A percentile compares a stretch with the other conserved stretches of the same genome.
These are phyloP conservation scores for Rhynchopsitta pachyrhyncha DNA, from an alignment of 2,113 vertebrate genomes.

Conservation along the genomic window DNA sequence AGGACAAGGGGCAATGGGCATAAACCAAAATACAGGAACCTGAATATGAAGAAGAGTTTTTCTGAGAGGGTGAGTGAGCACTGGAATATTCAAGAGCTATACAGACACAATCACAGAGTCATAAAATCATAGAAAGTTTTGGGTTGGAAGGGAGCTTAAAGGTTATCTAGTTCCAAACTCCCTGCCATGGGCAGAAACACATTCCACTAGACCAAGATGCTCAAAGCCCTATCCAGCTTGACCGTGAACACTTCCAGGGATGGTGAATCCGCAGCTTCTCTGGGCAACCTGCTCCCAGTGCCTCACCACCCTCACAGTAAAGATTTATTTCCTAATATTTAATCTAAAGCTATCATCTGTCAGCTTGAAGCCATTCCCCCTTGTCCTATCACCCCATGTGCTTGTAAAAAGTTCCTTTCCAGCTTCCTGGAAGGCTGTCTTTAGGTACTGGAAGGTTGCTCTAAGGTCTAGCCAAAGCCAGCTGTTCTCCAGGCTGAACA, in stretches of 20 bases:
- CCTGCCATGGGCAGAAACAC: background rate
- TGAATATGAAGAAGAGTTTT: background rate
- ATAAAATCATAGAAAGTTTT: background rate
- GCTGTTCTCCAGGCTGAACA: too few relatives aligned
- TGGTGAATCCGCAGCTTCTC: background rate
- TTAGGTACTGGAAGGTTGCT: too few relatives aligned
- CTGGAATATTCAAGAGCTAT: background rate
- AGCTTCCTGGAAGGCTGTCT: background rate
- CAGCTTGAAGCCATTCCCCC: background rate
- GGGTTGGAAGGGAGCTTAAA: background rate
- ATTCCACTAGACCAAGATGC: background rate
- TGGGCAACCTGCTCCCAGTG: background rate
- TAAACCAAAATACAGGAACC: background rate
- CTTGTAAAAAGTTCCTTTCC: background rate
- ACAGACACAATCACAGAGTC: background rate
- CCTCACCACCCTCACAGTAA: background rate
- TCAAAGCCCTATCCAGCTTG: background rate
- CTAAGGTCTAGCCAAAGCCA: too few relatives aligned
- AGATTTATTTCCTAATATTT: background rate
- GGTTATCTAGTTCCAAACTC: background rate
- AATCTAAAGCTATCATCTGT: background rate
- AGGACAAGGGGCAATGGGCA: background rate
- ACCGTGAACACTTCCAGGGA: background rate
- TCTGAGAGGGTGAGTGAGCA: background rate
- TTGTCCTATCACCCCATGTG: background rate